Base-by-base conservation (phyloP, 2,888 invertebrate species). In the Cheilosia vernalis region DNA sequence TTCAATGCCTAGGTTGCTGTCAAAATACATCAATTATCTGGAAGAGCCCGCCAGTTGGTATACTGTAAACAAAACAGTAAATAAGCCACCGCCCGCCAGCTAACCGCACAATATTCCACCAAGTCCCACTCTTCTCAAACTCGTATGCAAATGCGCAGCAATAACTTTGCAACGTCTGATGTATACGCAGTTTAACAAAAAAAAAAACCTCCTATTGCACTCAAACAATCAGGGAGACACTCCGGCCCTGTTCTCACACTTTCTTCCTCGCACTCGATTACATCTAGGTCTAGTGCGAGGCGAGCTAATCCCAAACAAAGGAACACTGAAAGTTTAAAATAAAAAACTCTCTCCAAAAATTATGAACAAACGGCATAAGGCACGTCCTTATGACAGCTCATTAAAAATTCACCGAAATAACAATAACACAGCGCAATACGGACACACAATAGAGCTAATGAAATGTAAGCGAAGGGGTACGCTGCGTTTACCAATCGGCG, bases 381-480 rank as follows among this genome's bases (percentile, higher is more conserved):
- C 30, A 76, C 76, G 80, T 80, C 80, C 72, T 85, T 85, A 80
- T 85, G 84, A 80, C 80, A 85, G 84, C 84, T 85, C 84, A 85
- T 85, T 85, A 85, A 80, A 85, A 85, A 85, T 85, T 85, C 84
- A 85, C 80, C 80, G 64, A 85, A 84, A 76, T 84, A 64, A 80
- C 60, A 80, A 73, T 56, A 73, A 69, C 77, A 60, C 17, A 40
- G 49, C 66, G 24, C 47, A 53, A 24, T 37, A 53, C 24, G 63
- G 51, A 27, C 64, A 69, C 44, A 80, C 84, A 84, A 84, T 80
- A 66, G 74, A 60, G 44, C 74, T 85, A 85, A 85, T 85, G 80
- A 80, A 74, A 74, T 66, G 13, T 58, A n/a, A 58, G 30, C 15
- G 27, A 44, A 60, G 55, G 74, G 64, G 70, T 73, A 63, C 24